Conservation (phyloP, 2,113 vertebrate genomes). For the Kryptolebias marmoratus region DNA sequence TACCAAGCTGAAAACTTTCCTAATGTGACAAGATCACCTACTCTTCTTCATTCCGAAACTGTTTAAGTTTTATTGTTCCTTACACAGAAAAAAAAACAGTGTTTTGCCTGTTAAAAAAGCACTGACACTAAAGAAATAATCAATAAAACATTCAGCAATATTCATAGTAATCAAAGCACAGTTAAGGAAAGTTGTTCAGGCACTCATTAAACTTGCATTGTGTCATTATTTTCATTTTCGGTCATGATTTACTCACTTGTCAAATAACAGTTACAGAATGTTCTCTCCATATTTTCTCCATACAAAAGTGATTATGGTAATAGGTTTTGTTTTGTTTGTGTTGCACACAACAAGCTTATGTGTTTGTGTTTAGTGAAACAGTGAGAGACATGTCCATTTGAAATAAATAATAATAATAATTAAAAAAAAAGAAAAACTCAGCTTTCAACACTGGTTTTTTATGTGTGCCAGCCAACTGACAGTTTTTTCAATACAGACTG, state of each 20-base stretch:
- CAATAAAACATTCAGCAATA: slow-evolving; percentile 47
- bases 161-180: slow-evolving; percentile 48
- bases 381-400: no score
- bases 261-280: slow-evolving; percentile 24
- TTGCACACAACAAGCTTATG: not conserved
- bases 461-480: no score
- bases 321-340: slow-evolving; percentile 25
- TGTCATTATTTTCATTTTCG: slow-evolving; percentile 5
- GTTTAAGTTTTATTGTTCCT: not conserved
- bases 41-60: not conserved
- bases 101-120: not conserved
- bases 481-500: no score
- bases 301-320: slow-evolving; percentile 18
- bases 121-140: slow-evolving; percentile 14
- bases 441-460: not conserved
- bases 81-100: slow-evolving; percentile 5
- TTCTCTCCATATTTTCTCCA: slow-evolving; percentile 18
- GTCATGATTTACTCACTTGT: slow-evolving; percentile 1
- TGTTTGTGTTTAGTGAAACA: slow-evolving; percentile 13
- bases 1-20: not conserved
- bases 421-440: not conserved
- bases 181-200: slow-evolving; percentile 59
- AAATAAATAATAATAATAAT: not conserved
- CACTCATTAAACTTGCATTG: slow-evolving; percentile 46
- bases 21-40: not conserved